Percentiles rank a stretch among this genome's conserved stretches.
These are phyloP conservation scores for Sciurus vulgaris DNA, from an alignment of 2,797 vertebrate species.

Conservation along the genomic window DNA sequence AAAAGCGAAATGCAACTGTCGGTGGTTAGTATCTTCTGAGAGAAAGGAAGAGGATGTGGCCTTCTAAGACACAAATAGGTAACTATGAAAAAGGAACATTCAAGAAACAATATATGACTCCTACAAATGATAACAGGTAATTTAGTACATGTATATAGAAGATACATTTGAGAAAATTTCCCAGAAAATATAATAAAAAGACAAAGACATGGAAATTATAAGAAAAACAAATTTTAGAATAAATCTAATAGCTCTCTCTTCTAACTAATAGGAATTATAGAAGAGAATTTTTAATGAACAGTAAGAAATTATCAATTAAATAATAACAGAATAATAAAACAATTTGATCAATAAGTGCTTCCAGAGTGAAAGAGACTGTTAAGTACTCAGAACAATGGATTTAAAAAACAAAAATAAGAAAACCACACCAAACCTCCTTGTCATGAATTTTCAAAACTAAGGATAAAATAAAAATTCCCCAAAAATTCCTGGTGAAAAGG, in stretches of 20 bases:
- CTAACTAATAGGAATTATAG: background rate
- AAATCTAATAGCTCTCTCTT: background rate
- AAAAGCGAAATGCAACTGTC: background rate
- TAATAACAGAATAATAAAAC: constrained; percentile 18
- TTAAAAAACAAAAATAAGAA: background rate
- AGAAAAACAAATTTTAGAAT: background rate
- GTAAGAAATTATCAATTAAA: constrained; percentile 7
- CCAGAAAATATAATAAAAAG: background rate
- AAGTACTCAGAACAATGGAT: background rate
- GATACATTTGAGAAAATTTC: constrained; percentile 9
- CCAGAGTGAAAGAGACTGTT: background rate
- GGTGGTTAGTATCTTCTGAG: background rate
- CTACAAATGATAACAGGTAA: background rate
- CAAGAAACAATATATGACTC: background rate
- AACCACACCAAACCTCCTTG: background rate
- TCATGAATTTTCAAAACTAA: constrained; percentile 44
- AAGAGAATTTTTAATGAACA: background rate
- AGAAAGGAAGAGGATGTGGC: background rate
- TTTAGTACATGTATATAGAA: background rate
- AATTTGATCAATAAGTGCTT: background rate
- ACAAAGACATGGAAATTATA: background rate
- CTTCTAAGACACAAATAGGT: background rate
- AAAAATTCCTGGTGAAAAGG: background rate
- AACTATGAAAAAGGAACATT: background rate
- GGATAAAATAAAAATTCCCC: constrained; percentile 50